Conservation (phyloP, 2,888 invertebrate genomes). For the Oscheius sp. region DNA sequence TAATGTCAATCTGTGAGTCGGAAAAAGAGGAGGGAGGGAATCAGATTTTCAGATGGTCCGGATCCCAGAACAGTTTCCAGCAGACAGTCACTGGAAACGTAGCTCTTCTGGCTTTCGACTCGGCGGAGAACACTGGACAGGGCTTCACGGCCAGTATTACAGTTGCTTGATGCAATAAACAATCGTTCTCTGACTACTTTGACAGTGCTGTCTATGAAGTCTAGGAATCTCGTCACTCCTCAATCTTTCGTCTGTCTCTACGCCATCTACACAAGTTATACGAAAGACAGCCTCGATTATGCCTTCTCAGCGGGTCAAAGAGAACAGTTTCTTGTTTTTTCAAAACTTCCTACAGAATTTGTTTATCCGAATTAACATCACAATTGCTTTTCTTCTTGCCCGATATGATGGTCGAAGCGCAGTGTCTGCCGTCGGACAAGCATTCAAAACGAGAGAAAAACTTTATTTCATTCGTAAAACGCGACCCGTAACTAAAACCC, state of each 20-base stretch:
- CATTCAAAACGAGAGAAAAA: neutral
- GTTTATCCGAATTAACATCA: too few species aligned
- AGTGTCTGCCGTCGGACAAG: too few species aligned
- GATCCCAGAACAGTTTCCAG: neutral
- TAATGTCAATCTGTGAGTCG: neutral
- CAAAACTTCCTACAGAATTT: too few species aligned
- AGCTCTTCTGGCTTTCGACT: neutral
- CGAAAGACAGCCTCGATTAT: too few species aligned
- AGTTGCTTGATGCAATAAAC: neutral
- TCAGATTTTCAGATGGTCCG: neutral
- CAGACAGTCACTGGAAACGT: constrained; percentile 1
- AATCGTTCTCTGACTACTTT: neutral
- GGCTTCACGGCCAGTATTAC: neutral
- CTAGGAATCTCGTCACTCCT: too few species aligned
- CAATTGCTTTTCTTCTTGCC: too few species aligned
- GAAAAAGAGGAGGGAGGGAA: neutral
- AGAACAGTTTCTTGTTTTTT: too few species aligned
- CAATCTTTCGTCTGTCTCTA: too few species aligned
- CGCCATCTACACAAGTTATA: too few species aligned
- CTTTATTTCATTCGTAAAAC: neutral
- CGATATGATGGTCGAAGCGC: too few species aligned
- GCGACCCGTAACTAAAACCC: neutral
- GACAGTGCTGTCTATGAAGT: too few species aligned
- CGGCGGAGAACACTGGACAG: neutral
- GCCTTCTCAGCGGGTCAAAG: too few species aligned